phyloP scores from a whole-genome alignment of 2,797 vertebrate species.

The Melanitta fusca region DNA sequence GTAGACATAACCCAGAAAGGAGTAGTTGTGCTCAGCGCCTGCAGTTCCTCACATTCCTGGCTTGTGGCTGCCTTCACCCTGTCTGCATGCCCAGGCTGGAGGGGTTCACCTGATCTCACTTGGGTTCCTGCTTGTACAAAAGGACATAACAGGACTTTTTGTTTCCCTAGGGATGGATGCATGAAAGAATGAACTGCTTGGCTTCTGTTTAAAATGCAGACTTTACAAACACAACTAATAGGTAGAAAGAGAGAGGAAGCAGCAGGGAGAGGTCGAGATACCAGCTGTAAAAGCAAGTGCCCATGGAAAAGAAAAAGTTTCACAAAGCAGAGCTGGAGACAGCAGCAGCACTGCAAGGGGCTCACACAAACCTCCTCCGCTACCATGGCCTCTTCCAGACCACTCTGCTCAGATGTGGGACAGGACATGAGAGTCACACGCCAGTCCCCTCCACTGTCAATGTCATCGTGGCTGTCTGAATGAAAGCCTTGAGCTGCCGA shows the following conservation, averaged over 20 bases:
- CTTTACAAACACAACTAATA: background rate
- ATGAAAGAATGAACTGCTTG: rapidly evolving
- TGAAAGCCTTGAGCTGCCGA: background rate
- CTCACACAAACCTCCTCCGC: background rate
- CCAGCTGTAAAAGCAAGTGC: background rate
- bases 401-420: rapidly evolving
- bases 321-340: background rate
- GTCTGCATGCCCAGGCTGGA: background rate
- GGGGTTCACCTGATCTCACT: background rate
- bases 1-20: background rate
- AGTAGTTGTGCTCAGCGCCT: background rate
- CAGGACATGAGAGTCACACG: rapidly evolving
- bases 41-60: background rate
- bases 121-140: rapidly evolving
- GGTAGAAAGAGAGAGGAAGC: background rate
- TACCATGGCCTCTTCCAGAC: background rate
- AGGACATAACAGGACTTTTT: background rate
- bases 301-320: rapidly evolving
- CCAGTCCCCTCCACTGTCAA: background rate
- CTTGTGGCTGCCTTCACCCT: background rate
- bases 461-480: rapidly evolving
- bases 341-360: background rate
- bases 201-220: background rate
- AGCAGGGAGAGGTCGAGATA: background rate
- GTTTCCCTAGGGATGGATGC: background rate